These are phyloP conservation scores for Anastrepha ludens DNA, from an alignment of 1,140 invertebrate genomes.

Conservation along the genomic window DNA sequence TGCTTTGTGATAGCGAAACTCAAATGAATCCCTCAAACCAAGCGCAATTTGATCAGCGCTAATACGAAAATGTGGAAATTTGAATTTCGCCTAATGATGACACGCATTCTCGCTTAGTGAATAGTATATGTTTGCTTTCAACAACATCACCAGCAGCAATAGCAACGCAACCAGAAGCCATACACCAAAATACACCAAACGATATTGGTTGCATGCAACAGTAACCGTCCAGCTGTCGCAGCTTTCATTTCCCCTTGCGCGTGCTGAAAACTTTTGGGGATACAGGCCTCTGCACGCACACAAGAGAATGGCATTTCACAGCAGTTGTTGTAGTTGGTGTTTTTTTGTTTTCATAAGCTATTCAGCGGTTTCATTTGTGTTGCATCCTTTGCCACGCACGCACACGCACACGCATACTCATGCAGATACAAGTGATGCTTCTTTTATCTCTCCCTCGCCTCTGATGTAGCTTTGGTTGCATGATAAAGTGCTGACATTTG, in stretches of 20 bases:
- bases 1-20: background rate
- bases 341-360: background rate
- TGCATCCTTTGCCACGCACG: too few species aligned
- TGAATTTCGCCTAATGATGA: background rate
- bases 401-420: too few species aligned
- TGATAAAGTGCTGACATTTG: constrained; percentile 73
- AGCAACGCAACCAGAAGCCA: too few species aligned
- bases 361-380: too few species aligned
- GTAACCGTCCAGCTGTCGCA: background rate
- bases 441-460: background rate
- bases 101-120: background rate
- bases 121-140: background rate
- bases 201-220: background rate
- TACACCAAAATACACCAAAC: background rate
- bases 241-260: too few species aligned
- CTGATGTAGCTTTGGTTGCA: background rate
- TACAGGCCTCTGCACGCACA: background rate
- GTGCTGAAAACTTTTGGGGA: background rate
- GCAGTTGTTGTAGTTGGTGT: background rate
- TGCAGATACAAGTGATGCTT: too few species aligned
- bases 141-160: too few species aligned
- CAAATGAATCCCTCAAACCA: background rate
- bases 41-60: background rate
- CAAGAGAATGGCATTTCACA: background rate
- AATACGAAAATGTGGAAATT: background rate